phyloP scores from a whole-genome alignment of 2,888 invertebrate species.

The Herminia tarsipennalis region DNA sequence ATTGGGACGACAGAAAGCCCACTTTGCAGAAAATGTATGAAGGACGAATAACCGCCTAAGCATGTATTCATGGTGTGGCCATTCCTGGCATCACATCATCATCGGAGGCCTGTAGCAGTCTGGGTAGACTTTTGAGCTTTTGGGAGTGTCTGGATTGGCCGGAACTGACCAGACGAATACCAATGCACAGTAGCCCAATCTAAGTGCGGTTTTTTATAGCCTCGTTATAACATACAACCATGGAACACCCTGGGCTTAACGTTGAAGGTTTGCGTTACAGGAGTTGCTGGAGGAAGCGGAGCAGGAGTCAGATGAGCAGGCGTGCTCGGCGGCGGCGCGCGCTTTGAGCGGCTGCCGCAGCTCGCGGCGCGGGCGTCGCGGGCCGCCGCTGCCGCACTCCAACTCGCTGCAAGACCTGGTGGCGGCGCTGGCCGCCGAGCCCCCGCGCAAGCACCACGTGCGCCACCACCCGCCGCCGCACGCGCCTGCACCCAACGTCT shows the following conservation, averaged over 20 bases:
- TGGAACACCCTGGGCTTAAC: not conserved
- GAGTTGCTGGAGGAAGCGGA: conserved; percentile 91
- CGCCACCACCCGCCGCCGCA: conserved; percentile 57
- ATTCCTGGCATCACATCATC: no score
- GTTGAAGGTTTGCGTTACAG: conserved; percentile 67
- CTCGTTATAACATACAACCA: no score
- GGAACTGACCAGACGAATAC: no score
- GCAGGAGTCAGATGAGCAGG: conserved; percentile 90
- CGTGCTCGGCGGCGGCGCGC: conserved; percentile 82
- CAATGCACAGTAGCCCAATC: no score
- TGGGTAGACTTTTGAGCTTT: no score
- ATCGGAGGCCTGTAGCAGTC: no score
- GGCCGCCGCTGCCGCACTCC: conserved; percentile 81
- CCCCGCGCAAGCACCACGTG: conserved; percentile 61
- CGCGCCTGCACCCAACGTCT: conserved; percentile 61
- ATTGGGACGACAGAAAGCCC: no score
- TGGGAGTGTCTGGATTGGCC: no score
- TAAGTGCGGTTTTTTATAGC: no score
- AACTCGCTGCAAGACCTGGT: conserved; percentile 87
- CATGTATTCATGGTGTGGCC: no score
- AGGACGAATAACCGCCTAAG: no score
- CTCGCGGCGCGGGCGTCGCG: conserved; percentile 69
- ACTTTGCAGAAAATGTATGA: no score
- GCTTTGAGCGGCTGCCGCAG: conserved; percentile 69
- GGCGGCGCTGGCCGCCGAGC: conserved; percentile 78